Percentiles rank a stretch among this genome's conserved stretches.
phyloP scores from a whole-genome alignment of 1,140 invertebrate species.

The Propsilocerus akamusi region DNA sequence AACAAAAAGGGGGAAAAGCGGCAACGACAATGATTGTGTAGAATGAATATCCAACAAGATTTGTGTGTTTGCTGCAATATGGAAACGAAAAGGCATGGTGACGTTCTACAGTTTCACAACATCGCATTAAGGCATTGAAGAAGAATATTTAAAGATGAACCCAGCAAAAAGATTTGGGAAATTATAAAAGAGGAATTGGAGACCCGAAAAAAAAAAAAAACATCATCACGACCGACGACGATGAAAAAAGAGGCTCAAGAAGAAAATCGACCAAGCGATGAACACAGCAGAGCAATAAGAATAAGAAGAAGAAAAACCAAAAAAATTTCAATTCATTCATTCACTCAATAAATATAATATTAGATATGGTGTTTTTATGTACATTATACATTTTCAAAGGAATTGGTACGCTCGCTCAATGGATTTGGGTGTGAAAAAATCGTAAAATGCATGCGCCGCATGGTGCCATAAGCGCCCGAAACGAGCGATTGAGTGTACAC shows the following conservation, averaged over 20 bases:
- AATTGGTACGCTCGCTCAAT: neutral
- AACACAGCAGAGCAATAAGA: neutral
- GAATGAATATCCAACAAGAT: too few species aligned
- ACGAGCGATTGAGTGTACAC: neutral
- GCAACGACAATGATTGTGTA: too few species aligned
- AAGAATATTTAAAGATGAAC: too few species aligned
- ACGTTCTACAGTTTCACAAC: too few species aligned
- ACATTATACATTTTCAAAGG: constrained; percentile 4
- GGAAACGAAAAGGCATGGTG: too few species aligned
- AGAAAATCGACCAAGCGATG: constrained; percentile 1
- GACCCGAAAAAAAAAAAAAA: too few species aligned
- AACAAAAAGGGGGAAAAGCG: too few species aligned
- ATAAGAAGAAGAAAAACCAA: constrained; percentile 1
- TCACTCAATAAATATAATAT: constrained; percentile 4
- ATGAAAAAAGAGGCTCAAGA: neutral
- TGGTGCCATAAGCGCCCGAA: too few species aligned
- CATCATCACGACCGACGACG: neutral
- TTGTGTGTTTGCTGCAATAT: too few species aligned
- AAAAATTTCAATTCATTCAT: constrained; percentile 4
- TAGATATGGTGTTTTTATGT: constrained; percentile 4
- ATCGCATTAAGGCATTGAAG: too few species aligned
- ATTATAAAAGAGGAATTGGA: too few species aligned
- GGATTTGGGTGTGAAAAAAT: constrained; percentile 2
- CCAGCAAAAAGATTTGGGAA: too few species aligned
- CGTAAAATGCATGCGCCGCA: neutral